A percentile compares a stretch with the other conserved stretches of the same genome.
Evolutionary conservation across 2,797 vertebrate species (phyloP).

Genomic region (Hapalemur alaotrensis): DNA sequence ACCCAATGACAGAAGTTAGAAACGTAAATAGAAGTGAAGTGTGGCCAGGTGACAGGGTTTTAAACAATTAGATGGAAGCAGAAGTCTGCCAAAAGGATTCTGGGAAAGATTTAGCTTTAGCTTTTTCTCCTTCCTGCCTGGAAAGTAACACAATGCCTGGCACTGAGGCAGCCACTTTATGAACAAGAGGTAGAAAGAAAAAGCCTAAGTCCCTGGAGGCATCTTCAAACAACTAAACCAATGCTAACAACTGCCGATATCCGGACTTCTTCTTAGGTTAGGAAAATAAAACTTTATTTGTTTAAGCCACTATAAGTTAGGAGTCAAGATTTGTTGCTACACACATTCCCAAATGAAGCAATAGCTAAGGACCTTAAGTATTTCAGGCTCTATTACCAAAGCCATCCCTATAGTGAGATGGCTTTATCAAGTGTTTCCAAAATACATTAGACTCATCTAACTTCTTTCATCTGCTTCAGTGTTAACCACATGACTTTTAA

Average conservation of each 20-base stretch:
- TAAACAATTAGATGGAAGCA: not conserved
- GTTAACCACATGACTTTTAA: not conserved
- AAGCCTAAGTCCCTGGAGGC: not conserved
- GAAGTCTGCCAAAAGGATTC: not conserved
- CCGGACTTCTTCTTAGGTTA: not conserved
- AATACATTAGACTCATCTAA: not conserved
- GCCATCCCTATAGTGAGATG: not conserved
- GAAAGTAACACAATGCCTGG: not conserved
- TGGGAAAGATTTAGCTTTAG: not conserved
- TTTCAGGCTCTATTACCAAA: not conserved
- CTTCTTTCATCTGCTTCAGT: not conserved
- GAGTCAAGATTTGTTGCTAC: not conserved
- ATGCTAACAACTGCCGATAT: not conserved
- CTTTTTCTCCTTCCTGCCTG: not conserved
- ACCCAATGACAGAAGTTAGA: not conserved
- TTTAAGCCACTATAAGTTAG: not conserved
- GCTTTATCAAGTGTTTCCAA: not conserved
- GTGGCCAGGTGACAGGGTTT: not conserved
- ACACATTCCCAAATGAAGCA: not conserved
- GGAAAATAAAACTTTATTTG: conserved; percentile 2
- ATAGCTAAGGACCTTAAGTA: not conserved
- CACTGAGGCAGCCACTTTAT: not conserved
- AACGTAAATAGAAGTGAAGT: not conserved
- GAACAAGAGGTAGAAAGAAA: not conserved
- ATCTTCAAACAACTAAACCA: not conserved